Conservation (phyloP, 2,888 invertebrate genomes). For the Pardosa pseudoannulata region DNA sequence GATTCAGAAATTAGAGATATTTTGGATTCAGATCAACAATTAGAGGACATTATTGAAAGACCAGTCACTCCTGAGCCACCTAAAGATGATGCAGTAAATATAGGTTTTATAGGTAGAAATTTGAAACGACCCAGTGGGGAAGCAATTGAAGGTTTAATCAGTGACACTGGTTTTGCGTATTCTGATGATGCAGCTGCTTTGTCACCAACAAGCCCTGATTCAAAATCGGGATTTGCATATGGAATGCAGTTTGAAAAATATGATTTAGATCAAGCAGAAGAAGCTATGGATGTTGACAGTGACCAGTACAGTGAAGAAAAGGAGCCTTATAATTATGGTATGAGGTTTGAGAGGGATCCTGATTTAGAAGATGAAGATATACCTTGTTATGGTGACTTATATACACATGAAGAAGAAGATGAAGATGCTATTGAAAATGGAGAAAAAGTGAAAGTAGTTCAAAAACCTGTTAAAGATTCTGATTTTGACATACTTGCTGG, state of each 20-base stretch:
- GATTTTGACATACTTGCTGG: conserved; percentile 92
- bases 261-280: conserved; percentile 42
- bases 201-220: conserved; percentile 42
- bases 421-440: conserved; percentile 87
- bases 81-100: no score
- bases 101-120: background rate
- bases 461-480: conserved; percentile 84
- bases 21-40: conserved; percentile 45
- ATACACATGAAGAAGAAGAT: conserved; percentile 81
- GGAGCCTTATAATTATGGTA: conserved; percentile 54
- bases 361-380: conserved; percentile 60
- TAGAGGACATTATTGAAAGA: conserved; percentile 68
- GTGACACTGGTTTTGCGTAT: background rate
- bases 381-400: conserved; percentile 77
- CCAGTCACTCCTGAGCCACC: conserved; percentile 67
- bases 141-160: background rate
- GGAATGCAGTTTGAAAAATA: conserved; percentile 68
- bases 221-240: conserved; percentile 55
- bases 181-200: conserved; percentile 24
- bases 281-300: conserved; percentile 71
- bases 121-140: background rate
- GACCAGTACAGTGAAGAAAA: conserved; percentile 68
- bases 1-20: conserved; percentile 65
- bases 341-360: conserved; percentile 65
- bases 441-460: conserved; percentile 76